Evolutionary conservation across 2,888 invertebrate species (phyloP), one percentile per base, ranked within the genome.

Genomic region (Tinea trinotella): DNA sequence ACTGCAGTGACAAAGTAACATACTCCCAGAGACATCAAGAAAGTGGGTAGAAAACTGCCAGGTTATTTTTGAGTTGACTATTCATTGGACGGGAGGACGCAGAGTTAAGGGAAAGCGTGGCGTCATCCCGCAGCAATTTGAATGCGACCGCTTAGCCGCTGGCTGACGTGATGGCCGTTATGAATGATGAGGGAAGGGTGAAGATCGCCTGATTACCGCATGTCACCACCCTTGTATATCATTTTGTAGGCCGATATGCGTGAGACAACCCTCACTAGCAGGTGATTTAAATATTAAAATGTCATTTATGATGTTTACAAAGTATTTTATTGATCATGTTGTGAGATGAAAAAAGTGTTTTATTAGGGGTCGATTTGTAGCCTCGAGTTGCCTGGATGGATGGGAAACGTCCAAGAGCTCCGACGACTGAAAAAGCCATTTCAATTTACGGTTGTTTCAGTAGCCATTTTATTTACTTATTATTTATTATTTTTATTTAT

Each of bases 121-220:
- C 78, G 85, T 85, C 85, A 85, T 84, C 78, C 76, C 74, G 69
- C 71, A 74, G 80, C 78, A 85, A 85, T 85, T 85, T 85, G 85
- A 85, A 84, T 85, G 79, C 69, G 83, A 77, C 76, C 84, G 82
- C 83, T 83, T 82, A 80, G 82, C 77, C 74, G 74, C 70, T 40
- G 30, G 35, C 68, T 76, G 78, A 77, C 77, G 74, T 64, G 54
- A 70, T 66, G 73, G 55, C 55, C 36, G 30, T 66, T 66, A 82
- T 84, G 84, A 84, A 83, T 82, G 85, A 85, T 85, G 85, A 81
- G 80, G 70, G 74, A 53, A 22, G 52, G 35, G 81, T 81, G 76
- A 81, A 77, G 75, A 79, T 76, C 74, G 73, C 64, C 70, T 70
- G 79, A 80, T 77, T 77, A 68, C 68, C 65, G 68, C 73, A 9